Percentiles rank a stretch among this genome's conserved stretches.
These are phyloP conservation scores for Takifugu bimaculatus DNA, from an alignment of 2,113 vertebrate species.

Conservation along the genomic window DNA sequence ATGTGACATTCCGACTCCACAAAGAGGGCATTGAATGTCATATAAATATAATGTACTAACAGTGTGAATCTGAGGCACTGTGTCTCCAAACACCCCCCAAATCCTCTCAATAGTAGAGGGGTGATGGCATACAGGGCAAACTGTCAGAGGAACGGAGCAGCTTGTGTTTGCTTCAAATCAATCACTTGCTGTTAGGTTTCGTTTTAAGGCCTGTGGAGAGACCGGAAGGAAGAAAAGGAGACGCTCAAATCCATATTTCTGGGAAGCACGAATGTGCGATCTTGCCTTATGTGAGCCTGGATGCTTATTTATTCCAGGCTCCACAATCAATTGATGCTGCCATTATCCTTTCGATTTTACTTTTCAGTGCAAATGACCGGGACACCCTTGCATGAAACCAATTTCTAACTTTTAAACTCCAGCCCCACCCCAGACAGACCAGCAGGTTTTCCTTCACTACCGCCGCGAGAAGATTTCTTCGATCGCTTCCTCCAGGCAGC, in stretches of 20 bases:
- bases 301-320: conserved; percentile 72
- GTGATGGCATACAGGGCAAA: conserved; percentile 37
- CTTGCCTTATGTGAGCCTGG: conserved; percentile 49
- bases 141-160: conserved; percentile 53
- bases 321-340: conserved; percentile 76
- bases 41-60: conserved; percentile 47
- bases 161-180: conserved; percentile 59
- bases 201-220: conserved; percentile 27
- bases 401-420: conserved; percentile 68
- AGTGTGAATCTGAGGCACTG: conserved; percentile 32
- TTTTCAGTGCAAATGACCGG: conserved; percentile 69
- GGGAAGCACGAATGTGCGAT: conserved; percentile 45
- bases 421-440: conserved; percentile 53
- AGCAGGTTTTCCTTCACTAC: conserved; percentile 50
- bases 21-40: conserved; percentile 58
- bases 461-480: conserved; percentile 2
- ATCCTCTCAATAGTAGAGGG: conserved; percentile 44
- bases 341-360: conserved; percentile 75
- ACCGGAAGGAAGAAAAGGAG: neutral
- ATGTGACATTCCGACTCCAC: conserved; percentile 44
- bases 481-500: conserved; percentile 1
- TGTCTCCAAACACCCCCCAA: conserved; percentile 51
- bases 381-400: conserved; percentile 73
- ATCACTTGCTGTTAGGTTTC: conserved; percentile 55
- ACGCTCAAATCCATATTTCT: conserved; percentile 19